Base-by-base conservation (phyloP, 2,113 vertebrate species). In the Sminthopsis crassicaudata region DNA sequence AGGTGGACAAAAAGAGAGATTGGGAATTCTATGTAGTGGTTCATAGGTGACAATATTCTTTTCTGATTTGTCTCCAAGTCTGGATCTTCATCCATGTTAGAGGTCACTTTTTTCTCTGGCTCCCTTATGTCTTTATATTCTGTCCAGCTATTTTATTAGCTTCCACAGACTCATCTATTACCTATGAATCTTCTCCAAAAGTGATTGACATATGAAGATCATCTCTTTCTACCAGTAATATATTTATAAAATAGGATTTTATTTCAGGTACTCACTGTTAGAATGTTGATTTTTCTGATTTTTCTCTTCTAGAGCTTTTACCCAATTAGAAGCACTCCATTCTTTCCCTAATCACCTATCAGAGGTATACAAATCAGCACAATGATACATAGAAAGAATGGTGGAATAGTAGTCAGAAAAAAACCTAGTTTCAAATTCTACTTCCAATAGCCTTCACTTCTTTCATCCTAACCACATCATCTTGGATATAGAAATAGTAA, bases 201-300 rank as follows among this genome's bases (percentile, higher is more conserved):
- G 12, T 1, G 36, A 14, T n/a, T n/a, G 11, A n/a, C 14, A 2
- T 7, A 4, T 67, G 14, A 36, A 8, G 16, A 7, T 1, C 12
- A 19, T 19, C 36, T 76, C 60, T 76, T 16, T 76, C 6, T n/a
- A n/a, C 60, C 16, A 67, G 30, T 76, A 76, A 3, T 60, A 30
- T 60, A 36, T 67, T 30, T 22, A 84, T 42, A 84, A 84, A 42
- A 84, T 42, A n/a, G 16, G 36, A 16, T 67, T 67, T 54, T 67
- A 30, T n/a, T 67, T 84, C 36, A 42, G 19, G 67, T 2, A 26
- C 36, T 84, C 7, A 23, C 16, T 42, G 19, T 84, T 42, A 84
- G 67, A 42, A 42, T 42, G 67, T 84, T 84, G 67, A 7, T 42
- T n/a, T 84, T 42, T 19, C 36, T 84, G 67, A 42, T 84, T 84